These are phyloP conservation scores for Ianthella basta DNA, from an alignment of 37 sponge, comb jelly and placozoan genomes.

Conservation along the genomic window DNA sequence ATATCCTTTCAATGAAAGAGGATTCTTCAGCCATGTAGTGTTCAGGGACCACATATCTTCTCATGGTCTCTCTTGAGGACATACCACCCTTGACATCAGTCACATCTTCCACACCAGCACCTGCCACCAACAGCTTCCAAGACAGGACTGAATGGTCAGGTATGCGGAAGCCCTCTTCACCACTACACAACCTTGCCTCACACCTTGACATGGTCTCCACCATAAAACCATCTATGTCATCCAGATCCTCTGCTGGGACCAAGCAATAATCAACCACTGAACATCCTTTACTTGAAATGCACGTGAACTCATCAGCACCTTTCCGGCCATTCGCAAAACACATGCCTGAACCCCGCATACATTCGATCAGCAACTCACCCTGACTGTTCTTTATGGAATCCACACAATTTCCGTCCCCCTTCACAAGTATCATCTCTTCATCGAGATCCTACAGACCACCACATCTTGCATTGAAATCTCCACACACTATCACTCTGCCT, in stretches of 20 bases:
- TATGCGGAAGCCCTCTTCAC: constrained; percentile 23
- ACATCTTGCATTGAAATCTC: constrained; percentile 32
- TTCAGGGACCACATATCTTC: constrained; percentile 30
- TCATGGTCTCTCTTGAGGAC: constrained; percentile 6
- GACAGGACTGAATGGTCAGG: constrained; percentile 28
- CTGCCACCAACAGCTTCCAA: constrained; percentile 25
- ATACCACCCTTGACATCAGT: constrained; percentile 8
- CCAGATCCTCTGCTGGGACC: constrained; percentile 19
- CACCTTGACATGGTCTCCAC: constrained; percentile 30
- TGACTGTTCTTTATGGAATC: constrained; percentile 30
- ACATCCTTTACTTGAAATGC: constrained; percentile 27
- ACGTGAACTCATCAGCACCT: constrained; percentile 30
- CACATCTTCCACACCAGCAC: constrained; percentile 25
- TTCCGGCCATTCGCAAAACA: constrained; percentile 27
- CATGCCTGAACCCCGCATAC: constrained; percentile 25
- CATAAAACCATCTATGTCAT: constrained; percentile 23
- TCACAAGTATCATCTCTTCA: constrained; percentile 13
- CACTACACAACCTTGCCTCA: constrained; percentile 25
- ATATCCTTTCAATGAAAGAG: constrained; percentile 22
- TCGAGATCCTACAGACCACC: constrained; percentile 21
- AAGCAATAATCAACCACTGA: constrained; percentile 27
- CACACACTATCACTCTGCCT: constrained; percentile 30
- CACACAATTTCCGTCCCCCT: constrained; percentile 13
- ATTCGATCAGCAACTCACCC: constrained; percentile 25
- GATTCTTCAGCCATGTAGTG: constrained; percentile 23